Base-by-base conservation (phyloP, 2,888 invertebrate species). In the Acanthosepion lycidas region DNA sequence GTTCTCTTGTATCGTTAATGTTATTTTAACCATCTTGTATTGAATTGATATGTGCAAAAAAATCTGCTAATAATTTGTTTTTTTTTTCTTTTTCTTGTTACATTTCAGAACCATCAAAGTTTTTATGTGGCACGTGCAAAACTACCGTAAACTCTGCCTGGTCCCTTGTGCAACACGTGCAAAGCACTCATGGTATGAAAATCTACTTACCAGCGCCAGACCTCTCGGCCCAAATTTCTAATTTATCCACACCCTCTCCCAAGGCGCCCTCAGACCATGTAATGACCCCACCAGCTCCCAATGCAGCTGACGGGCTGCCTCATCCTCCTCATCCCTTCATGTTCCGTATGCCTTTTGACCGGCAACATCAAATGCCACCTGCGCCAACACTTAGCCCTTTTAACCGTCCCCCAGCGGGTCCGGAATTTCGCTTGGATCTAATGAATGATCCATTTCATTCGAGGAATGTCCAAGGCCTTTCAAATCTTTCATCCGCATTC, bases 91-190 rank as follows among this genome's bases (percentile, higher is more conserved):
- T 93, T 33, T 93, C n/a, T 93, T 94, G 95, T 94, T 94, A 95
- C 93, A 94, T 96, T 97, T 94, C 97, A 97, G 99, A 99, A 98
- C 99, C 99, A 96, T 98, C 98, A 98, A 99, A 98, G 98, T 98
- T 99, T 97, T 98, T 99, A 96, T 99, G 99, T 97, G 98, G 98
- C 94, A 99, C 99, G 96, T 99, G 99, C 98, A 99, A 99, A 97
- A 98, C 98, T 95, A 98, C 98, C 94, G 98, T 99, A 96, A 98
- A 98, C 96, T 99, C 99, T n/a, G 99, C 99, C 18, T 99, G 99
- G 99, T 98, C 98, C 95, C 98, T 99, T 95, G 98, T 99, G 91
- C 99, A 99, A 97, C 99, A 99, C 97, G 99, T 99, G 55, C 99
- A 99, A 97, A 98, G 98, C 97, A 98, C 98, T 95, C 99, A 99